Evolutionary conservation across 1,140 invertebrate species (phyloP).

Genomic region (Oryzaephilus surinamensis): DNA sequence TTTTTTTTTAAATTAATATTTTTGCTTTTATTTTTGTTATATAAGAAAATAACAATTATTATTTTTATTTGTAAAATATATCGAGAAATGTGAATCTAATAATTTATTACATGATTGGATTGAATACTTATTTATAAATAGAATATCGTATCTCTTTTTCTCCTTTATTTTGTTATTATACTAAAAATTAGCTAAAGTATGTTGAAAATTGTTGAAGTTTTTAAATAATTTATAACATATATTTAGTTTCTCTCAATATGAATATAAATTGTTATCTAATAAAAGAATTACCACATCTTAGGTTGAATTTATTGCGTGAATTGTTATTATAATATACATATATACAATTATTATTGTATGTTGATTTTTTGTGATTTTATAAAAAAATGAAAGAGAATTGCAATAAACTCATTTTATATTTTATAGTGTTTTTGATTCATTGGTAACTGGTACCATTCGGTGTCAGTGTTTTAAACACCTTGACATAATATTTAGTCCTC

Average conservation of each 20-base stretch:
- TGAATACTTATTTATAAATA: conserved; percentile 22
- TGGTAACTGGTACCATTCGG: no score
- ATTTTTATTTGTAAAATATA: conserved; percentile 8
- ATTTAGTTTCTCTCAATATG: conserved; percentile 13
- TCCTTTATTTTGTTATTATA: conserved; percentile 15
- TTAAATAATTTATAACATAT: conserved; percentile 18
- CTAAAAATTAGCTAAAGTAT: conserved; percentile 9
- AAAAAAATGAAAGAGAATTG: conserved; percentile 24
- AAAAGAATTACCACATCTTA: no score
- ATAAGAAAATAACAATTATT: conserved; percentile 6
- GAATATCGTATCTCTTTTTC: no score
- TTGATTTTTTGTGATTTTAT: conserved; percentile 33
- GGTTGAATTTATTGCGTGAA: conserved; percentile 31
- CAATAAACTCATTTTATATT: conserved; percentile 12
- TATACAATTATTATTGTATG: no score
- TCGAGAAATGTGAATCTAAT: conserved; percentile 7
- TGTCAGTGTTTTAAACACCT: no score
- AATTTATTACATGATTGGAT: conserved; percentile 18
- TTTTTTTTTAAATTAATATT: not conserved
- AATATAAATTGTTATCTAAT: conserved; percentile 14
- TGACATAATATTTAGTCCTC: conserved; percentile 8
- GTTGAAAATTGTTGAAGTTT: conserved; percentile 15
- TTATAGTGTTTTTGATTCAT: not conserved
- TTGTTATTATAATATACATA: no score
- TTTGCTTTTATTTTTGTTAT: conserved; percentile 1